Percentiles rank a stretch among this genome's conserved stretches.
Conservation (phyloP, 2,113 vertebrate genomes). For the Anseranas semipalmata region DNA sequence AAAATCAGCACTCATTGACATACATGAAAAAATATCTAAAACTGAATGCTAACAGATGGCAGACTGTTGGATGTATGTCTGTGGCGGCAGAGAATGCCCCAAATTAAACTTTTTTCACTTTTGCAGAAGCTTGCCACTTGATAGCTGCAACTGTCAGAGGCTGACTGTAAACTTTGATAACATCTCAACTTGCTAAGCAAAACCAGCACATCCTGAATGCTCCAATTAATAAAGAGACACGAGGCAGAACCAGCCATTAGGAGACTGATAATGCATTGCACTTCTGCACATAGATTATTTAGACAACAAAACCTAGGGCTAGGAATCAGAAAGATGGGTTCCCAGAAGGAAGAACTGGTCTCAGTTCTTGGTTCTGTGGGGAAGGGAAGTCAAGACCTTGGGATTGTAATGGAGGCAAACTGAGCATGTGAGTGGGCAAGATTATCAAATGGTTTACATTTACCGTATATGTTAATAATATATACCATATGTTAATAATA, state of each 20-base stretch:
- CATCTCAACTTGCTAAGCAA: background rate
- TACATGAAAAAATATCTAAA: background rate
- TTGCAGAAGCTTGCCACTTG: background rate
- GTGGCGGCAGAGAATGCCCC: background rate
- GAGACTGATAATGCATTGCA: background rate
- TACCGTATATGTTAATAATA: no score
- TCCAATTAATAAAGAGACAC: background rate
- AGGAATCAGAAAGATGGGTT: background rate
- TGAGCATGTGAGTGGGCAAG: background rate
- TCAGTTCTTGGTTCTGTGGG: background rate
- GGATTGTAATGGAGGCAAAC: background rate
- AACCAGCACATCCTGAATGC: background rate
- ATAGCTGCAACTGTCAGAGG: rapidly evolving
- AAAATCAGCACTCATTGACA: background rate
- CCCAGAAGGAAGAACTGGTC: background rate
- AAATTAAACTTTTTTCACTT: background rate
- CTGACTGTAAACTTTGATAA: background rate
- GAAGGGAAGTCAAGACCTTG: background rate
- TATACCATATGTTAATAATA: no score
- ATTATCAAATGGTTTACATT: background rate
- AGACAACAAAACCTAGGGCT: background rate
- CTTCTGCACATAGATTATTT: background rate
- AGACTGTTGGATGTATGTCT: background rate
- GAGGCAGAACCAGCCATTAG: background rate
- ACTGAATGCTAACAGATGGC: background rate